Evolutionary conservation across 2,888 invertebrate genomes (phyloP).

Genomic region (Bellardia pandia): DNA sequence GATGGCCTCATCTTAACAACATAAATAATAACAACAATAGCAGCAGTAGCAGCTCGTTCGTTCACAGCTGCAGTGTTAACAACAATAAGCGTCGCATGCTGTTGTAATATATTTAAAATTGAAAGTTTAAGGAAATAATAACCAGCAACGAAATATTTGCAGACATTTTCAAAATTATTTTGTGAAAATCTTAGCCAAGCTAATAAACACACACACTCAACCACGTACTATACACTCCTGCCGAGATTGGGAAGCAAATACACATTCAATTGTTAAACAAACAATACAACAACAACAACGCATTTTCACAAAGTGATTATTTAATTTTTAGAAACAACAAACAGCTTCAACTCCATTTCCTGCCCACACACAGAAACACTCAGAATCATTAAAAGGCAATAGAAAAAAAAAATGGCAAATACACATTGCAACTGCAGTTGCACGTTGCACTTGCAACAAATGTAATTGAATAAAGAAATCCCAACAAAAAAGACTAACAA

Average conservation of each 20-base stretch:
- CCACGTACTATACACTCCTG: not conserved
- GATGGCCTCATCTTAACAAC: constrained; percentile 77
- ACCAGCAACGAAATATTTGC: constrained; percentile 44
- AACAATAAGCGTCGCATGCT: constrained; percentile 65
- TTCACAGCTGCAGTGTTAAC: constrained; percentile 16
- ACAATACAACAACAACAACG: constrained; percentile 17
- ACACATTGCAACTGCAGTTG: not conserved
- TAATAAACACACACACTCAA: constrained; percentile 36
- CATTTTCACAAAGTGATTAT: constrained; percentile 64
- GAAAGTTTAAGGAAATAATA: constrained; percentile 15
- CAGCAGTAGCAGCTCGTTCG: constrained; percentile 1
- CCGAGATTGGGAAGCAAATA: not conserved
- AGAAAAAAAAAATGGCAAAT: constrained; percentile 15
- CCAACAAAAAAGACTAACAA: constrained; percentile 68
- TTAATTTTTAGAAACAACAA: constrained; percentile 20
- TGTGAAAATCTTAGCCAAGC: constrained; percentile 70
- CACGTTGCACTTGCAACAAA: constrained; percentile 35
- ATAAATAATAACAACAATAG: constrained; percentile 23
- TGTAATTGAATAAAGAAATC: constrained; percentile 43
- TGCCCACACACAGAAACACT: not conserved
- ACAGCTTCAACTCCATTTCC: constrained; percentile 7
- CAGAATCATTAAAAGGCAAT: constrained; percentile 14
- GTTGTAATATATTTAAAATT: constrained; percentile 57
- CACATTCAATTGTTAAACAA: constrained; percentile 39
- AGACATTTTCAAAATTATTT: constrained; percentile 44